phyloP scores from a whole-genome alignment of 2,888 invertebrate genomes.

The Dorcus parallelipipedus region DNA sequence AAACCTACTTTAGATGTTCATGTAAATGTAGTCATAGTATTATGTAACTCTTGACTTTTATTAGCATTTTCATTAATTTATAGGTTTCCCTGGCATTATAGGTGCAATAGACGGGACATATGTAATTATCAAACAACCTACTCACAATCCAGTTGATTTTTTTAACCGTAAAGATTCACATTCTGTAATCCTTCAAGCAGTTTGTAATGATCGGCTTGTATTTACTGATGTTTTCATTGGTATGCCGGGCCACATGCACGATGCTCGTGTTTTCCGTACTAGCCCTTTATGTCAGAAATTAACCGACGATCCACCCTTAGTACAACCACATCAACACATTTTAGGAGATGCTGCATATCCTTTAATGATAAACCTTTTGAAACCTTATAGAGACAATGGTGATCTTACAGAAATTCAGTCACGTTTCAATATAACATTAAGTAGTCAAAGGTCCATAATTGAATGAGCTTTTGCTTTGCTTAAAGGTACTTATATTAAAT shows the following conservation, averaged over 20 bases:
- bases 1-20: too few relatives aligned
- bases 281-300: background rate
- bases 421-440: slow-evolving; percentile 5
- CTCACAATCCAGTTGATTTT: slow-evolving; percentile 4
- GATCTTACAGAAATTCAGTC: background rate
- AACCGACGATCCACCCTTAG: background rate
- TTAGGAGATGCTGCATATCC: slow-evolving; percentile 7
- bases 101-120: slow-evolving; percentile 4
- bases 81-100: slow-evolving; percentile 2
- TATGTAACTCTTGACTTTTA: too few relatives aligned
- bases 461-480: slow-evolving; percentile 3
- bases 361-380: background rate
- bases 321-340: background rate
- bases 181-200: slow-evolving; percentile 4
- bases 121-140: slow-evolving; percentile 8
- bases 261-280: slow-evolving; percentile 5
- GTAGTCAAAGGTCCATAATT: background rate
- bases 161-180: slow-evolving; percentile 2
- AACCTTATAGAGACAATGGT: slow-evolving; percentile 6
- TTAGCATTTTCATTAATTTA: background rate
- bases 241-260: slow-evolving; percentile 3
- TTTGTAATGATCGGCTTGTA: slow-evolving; percentile 4
- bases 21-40: too few relatives aligned
- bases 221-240: slow-evolving; percentile 6
- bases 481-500: background rate